Evolutionary conservation across 2,113 vertebrate genomes (phyloP), one percentile per base, ranked within the genome.

Genomic region (Nesoenas mayeri): DNA sequence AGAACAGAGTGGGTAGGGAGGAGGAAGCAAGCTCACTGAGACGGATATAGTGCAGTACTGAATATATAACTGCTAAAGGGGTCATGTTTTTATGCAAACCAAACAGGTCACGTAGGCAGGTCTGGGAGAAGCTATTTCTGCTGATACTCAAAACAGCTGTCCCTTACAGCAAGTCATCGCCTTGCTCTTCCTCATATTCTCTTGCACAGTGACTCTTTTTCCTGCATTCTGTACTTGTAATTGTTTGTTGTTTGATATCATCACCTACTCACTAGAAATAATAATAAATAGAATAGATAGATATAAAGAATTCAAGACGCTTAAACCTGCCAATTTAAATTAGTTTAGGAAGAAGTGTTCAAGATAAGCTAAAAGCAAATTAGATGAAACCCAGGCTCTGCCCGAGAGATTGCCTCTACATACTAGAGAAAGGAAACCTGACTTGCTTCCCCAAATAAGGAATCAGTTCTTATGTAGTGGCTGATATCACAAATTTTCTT

Each of bases 1-100:
- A 89, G 91, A 84, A 75, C 26, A 53, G 77, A 65, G 77, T 89
- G 77, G 80, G 91, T 54, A 88, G 80, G 44, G 86, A 79, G 69
- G 61, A 84, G 57, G 72, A 92, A 92, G 48, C 20, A 93, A 93
- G 24, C 32, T 85, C 72, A 34, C 57, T 31, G 79, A 81, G 83
- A 65, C 1, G 3, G 74, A 78, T 57, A 67, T 6, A 79, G 73
- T 48, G 44, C 9, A 44, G 65, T 25, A 22, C 42, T 79, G 65
- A 89, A 65, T 79, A 65, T 79, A 61, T 11, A 85, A 15, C 61
- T 91, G 77, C 73, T 81, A 48, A 80, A 78, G 38, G 42, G 53
- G 84, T 86, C 67, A 54, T 21, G 32, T 9, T 94, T 91, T 64
- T 88, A 31, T 84, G 69, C 69, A 87, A 91, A 87, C 16, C 31